phyloP scores from a whole-genome alignment of 2,888 invertebrate species.

The Pseudococcus jackbeardsleyi region DNA sequence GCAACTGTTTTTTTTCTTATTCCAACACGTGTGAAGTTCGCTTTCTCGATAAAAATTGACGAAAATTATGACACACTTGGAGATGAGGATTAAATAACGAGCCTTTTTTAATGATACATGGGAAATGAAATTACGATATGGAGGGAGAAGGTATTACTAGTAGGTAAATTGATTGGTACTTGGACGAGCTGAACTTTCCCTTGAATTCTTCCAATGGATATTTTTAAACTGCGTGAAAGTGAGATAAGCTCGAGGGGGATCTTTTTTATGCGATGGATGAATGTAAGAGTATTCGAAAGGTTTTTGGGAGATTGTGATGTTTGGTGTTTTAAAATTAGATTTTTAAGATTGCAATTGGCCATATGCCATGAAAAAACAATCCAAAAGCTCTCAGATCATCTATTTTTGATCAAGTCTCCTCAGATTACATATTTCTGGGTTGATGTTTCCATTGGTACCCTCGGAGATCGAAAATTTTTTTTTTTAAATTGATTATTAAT shows the following conservation, averaged over 20 bases:
- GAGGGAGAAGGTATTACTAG: background rate
- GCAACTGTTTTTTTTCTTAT: background rate
- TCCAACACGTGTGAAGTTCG: conserved; percentile 6
- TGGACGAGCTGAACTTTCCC: background rate
- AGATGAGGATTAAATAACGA: conserved; percentile 4
- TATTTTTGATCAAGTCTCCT: no score
- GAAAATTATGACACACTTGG: conserved; percentile 20
- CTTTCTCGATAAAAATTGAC: conserved; percentile 44
- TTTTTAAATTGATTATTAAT: no score
- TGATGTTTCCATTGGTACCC: no score
- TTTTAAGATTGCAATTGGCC: no score
- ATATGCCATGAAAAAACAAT: no score
- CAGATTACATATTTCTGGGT: no score
- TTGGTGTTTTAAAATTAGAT: no score
- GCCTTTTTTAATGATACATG: background rate
- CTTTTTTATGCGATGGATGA: background rate
- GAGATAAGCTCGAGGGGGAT: background rate
- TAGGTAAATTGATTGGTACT: background rate
- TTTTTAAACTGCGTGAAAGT: background rate
- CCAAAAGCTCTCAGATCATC: no score
- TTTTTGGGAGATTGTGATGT: no score
- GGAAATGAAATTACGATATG: background rate
- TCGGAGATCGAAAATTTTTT: no score
- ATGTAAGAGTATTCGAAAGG: no score
- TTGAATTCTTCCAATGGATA: background rate